Evolutionary conservation across 2,797 vertebrate species (phyloP), one percentile per base, ranked within the genome.

Genomic region (Morus bassanus): DNA sequence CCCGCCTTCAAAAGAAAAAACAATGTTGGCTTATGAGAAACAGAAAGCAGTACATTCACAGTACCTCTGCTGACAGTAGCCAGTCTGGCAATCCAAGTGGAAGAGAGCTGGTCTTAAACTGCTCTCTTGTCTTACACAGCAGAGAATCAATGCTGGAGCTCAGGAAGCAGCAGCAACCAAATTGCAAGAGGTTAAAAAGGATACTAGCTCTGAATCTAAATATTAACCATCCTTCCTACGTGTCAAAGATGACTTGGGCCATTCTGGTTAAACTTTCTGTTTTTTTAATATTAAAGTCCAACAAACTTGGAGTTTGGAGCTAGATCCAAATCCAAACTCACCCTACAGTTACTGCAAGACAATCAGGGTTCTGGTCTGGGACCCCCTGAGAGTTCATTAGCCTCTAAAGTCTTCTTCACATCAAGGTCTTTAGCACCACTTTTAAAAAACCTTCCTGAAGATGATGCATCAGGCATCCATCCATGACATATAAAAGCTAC

Each of bases 51-150:
- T 81, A 50, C 78, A 86, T 57, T 87, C 94, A 83, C 88, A 54
- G 74, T 76, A 94, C 41, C 84, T 88, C 73, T 93, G 96, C 96
- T 96, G 94, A 96, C 89, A 43, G 51, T 13, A 57, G 67, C 87
- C 75, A 57, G 93, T 33, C 80, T n/a, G 12, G 30, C 43, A 53
- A 7, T 4, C 31, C 48, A 24, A 41, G 51, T 3, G 9, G 46
- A 80, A 7, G 10, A 70, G 70, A 41, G 25, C 24, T 65, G 27
- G 50, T 76, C 45, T 82, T 10, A 8, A 75, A 15, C 33, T 84
- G 31, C 18, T 72, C 41, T 50, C 45, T 50, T 24, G 31, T 27
- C 43, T 48, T 76, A 61, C 23, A 51, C 45, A 31, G 79, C n/a
- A 57, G 3, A 70, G 17, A 63, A 33, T 24, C 39, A 61, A 25